These are phyloP conservation scores for Vidua chalybeata DNA, from an alignment of 2,113 vertebrate genomes.

Conservation along the genomic window DNA sequence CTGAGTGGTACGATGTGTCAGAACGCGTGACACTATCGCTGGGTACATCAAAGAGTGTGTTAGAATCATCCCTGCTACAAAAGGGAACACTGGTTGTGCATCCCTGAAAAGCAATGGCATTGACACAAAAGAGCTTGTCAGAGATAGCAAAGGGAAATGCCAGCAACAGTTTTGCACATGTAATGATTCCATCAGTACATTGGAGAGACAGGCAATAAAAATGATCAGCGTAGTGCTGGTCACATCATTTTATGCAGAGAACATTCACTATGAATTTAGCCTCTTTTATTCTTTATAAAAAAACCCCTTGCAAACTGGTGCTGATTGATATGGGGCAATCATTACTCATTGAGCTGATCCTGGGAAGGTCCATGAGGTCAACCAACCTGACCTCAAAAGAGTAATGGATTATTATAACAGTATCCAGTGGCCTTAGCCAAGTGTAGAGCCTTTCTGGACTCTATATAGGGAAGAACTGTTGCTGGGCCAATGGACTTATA, in stretches of 20 bases:
- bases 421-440: neutral
- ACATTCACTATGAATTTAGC: neutral
- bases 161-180: neutral
- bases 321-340: neutral
- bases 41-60: neutral
- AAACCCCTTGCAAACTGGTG: neutral
- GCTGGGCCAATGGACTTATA: neutral
- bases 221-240: neutral
- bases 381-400: neutral
- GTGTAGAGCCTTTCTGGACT: neutral
- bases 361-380: neutral
- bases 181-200: neutral
- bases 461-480: neutral
- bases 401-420: neutral
- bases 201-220: neutral
- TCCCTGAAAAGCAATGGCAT: neutral
- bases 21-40: neutral
- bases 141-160: slow-evolving; percentile 12
- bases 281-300: neutral
- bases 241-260: neutral
- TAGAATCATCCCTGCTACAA: slow-evolving; percentile 14
- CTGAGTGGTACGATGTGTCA: neutral
- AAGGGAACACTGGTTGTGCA: neutral
- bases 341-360: neutral
- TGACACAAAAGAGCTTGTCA: slow-evolving; percentile 36